Base-by-base conservation (phyloP, 2,888 invertebrate genomes). In the Pandemis heparana region DNA sequence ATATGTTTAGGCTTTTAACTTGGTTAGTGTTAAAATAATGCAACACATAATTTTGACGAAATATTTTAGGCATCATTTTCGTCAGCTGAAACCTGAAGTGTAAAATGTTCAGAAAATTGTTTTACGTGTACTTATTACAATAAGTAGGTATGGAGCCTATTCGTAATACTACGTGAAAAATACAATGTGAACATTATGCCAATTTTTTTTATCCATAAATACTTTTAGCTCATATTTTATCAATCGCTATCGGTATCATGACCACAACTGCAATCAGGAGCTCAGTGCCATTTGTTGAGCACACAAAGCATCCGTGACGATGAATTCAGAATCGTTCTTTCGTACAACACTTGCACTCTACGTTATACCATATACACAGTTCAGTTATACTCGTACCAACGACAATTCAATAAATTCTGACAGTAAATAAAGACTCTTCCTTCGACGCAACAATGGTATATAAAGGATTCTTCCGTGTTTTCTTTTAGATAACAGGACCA, bases 301-400 rank as follows among this genome's bases (percentile, higher is more conserved):
- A 62, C 61, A 38, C 67, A 61, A 41, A 69, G 68, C 59, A 39
- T 23, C 46, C 48, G 72, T 73, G 72, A 68, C 63, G 56, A 64
- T 73, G 73, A 73, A 73, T 73, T 63, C 39, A 23, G 39, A 39
- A 18, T 62, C 43, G 61, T 62, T 67, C 32, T 68, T 63, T 39
- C 67, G 53, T 23, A n/a, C 12, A 56, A 12, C 16, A 18, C 56
- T 53, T 18, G 23, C 56, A 56, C 56, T 56, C 23, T 56, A 14
- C 53, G 16, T 53, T 53, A 53, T 16, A 51, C 51, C 41, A 41
- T 4, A 4, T 32, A 32, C 23, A 32, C 23, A 46, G 14, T 46
- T 12, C 14, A 14, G 46, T 14, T 12, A 46, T 12, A 46, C 46
- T n/a, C n/a, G n/a, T n/a, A n/a, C 23, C 7, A 8, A 9, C 2